These are phyloP conservation scores for Heterodera filipjevi DNA, from an alignment of 2,888 invertebrate species.

Conservation along the genomic window DNA sequence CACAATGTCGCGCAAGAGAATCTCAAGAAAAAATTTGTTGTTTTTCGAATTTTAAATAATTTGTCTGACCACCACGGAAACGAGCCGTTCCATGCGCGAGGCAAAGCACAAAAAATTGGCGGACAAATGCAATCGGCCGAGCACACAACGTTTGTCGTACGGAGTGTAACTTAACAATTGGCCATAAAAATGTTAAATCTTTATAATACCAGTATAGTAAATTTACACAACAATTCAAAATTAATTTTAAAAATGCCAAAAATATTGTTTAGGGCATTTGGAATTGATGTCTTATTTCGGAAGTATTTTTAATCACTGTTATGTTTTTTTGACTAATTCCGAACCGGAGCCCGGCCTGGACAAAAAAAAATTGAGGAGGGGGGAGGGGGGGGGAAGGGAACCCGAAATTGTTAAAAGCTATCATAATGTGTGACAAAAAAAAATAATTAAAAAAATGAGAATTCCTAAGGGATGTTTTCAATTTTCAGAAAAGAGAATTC, in stretches of 20 bases:
- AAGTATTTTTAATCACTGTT: no score
- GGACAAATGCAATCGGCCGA: slow-evolving; percentile 87
- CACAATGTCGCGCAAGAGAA: slow-evolving; percentile 54
- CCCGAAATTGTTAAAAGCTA: no score
- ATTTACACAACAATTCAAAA: no score
- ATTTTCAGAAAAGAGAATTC: no score
- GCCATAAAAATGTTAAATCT: neutral
- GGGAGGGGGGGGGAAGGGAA: no score
- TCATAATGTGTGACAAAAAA: neutral
- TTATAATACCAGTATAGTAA: no score
- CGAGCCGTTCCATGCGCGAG: slow-evolving; percentile 72
- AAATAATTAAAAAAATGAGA: neutral
- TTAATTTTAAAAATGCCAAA: no score
- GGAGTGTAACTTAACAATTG: slow-evolving; percentile 77
- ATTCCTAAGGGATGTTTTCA: no score
- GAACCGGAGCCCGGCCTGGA: no score
- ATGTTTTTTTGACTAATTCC: no score
- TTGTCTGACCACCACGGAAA: slow-evolving; percentile 41
- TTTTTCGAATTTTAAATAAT: slow-evolving; percentile 33
- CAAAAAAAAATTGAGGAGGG: slow-evolving; percentile 44
- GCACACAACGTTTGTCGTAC: slow-evolving; percentile 85
- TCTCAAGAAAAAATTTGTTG: neutral
- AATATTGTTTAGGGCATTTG: no score
- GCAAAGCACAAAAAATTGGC: slow-evolving; percentile 93
- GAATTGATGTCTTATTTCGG: no score